Conservation (phyloP, 1,140 invertebrate genomes). For the Drosophila tropicalis region DNA sequence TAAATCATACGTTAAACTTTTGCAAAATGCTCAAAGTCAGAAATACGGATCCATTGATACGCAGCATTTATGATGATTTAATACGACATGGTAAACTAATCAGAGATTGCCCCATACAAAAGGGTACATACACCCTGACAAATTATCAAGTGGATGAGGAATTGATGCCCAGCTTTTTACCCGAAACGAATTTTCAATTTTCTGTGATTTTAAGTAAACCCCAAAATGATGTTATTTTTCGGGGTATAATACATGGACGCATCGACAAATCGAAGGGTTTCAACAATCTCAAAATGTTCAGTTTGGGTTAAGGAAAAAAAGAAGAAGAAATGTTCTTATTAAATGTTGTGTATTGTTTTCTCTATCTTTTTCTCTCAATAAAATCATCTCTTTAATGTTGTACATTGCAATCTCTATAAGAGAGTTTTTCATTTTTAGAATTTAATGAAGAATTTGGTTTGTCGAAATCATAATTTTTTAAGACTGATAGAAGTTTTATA, state of each 20-base stretch:
- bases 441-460: too few relatives aligned
- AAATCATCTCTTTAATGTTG: not conserved
- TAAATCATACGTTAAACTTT: conserved; percentile 53
- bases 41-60: conserved; percentile 51
- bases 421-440: not conserved
- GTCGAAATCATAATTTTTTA: too few relatives aligned
- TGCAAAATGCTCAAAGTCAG: conserved; percentile 71
- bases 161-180: conserved; percentile 68
- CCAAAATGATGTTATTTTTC: conserved; percentile 44
- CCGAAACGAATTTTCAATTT: conserved; percentile 63
- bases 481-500: too few relatives aligned
- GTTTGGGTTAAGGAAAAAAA: conserved; percentile 51
- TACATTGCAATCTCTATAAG: not conserved
- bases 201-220: conserved; percentile 29
- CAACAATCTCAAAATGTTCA: conserved; percentile 78
- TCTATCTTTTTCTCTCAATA: not conserved
- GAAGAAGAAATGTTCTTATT: not conserved
- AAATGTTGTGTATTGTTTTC: not conserved
- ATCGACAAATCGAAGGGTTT: conserved; percentile 80
- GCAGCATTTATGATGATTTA: conserved; percentile 66
- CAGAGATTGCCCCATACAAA: conserved; percentile 66
- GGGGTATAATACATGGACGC: conserved; percentile 52
- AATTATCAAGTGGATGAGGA: conserved; percentile 74
- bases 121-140: conserved; percentile 50
- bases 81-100: conserved; percentile 57